These are phyloP conservation scores for Neodiprion virginianus DNA, from an alignment of 1,140 invertebrate species.

Conservation along the genomic window DNA sequence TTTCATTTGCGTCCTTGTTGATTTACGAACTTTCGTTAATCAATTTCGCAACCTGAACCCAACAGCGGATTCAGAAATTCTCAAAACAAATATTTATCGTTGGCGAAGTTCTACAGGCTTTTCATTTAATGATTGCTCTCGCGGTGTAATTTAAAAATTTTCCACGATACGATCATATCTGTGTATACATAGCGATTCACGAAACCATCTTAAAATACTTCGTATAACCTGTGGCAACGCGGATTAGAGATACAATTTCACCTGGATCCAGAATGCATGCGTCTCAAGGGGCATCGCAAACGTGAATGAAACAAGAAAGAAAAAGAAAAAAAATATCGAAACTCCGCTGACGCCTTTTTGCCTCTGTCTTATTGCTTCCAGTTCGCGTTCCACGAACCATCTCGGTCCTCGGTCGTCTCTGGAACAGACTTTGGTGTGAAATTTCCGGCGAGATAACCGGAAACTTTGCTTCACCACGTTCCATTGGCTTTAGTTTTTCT, in stretches of 20 bases:
- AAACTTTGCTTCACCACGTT: background rate
- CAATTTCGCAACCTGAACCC: slow-evolving; percentile 35
- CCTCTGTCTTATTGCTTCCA: background rate
- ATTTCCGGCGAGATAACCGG: background rate
- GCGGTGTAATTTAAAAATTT: slow-evolving; percentile 24
- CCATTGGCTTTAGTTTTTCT: background rate
- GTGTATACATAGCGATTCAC: no score
- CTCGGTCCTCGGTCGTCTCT: background rate
- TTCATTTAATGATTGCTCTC: slow-evolving; percentile 13
- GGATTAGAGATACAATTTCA: no score
- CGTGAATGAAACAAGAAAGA: no score
- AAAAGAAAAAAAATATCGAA: no score
- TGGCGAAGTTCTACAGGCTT: no score
- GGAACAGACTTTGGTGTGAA: background rate
- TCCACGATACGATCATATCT: slow-evolving; percentile 3
- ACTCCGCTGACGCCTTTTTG: background rate
- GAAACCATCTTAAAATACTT: no score
- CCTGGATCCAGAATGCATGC: no score
- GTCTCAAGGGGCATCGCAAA: no score
- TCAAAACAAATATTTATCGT: no score
- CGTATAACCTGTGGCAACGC: no score
- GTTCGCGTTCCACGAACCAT: background rate
- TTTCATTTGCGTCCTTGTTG: slow-evolving; percentile 40
- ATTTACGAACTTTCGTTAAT: slow-evolving; percentile 40
- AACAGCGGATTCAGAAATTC: no score